Evolutionary conservation across 2,888 invertebrate genomes (phyloP).

Genomic region (Eristalis pertinax): DNA sequence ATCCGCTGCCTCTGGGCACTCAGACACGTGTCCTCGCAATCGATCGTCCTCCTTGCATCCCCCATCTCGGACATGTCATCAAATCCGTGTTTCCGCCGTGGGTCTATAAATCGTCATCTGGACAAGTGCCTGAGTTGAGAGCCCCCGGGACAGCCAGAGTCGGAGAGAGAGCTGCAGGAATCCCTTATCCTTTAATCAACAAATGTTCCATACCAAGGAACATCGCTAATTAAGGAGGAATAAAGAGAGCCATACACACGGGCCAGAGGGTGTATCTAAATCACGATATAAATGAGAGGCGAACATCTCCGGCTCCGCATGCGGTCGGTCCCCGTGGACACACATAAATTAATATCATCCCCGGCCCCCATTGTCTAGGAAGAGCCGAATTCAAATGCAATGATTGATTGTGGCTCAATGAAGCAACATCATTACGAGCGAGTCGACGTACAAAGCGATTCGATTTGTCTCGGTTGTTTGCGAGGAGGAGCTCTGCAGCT

Average conservation of each 20-base stretch:
- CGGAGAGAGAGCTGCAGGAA: constrained; percentile 1
- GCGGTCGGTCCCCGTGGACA: constrained; percentile 48
- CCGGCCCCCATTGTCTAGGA: constrained; percentile 33
- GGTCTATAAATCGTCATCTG: background rate
- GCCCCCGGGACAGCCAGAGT: background rate
- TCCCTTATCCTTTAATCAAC: constrained; percentile 6
- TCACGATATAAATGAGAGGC: constrained; percentile 1
- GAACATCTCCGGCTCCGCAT: constrained; percentile 45
- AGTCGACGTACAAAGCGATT: constrained; percentile 47
- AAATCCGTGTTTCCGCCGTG: background rate
- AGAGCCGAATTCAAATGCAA: constrained; percentile 47
- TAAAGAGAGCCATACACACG: constrained; percentile 6
- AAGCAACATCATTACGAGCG: constrained; percentile 55
- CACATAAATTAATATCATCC: constrained; percentile 60
- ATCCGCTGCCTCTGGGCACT: too few species aligned
- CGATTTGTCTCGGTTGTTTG: constrained; percentile 50
- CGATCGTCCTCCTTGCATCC: background rate
- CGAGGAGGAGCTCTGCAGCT: background rate
- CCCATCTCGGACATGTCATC: background rate
- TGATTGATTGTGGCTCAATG: constrained; percentile 63
- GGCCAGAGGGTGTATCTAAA: constrained; percentile 46
- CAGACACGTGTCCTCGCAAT: background rate
- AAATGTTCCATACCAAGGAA: constrained; percentile 6
- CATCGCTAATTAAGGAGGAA: constrained; percentile 10
- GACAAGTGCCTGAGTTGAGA: background rate